Evolutionary conservation across 1,140 invertebrate genomes (phyloP).

Genomic region (Bactericera cockerelli): DNA sequence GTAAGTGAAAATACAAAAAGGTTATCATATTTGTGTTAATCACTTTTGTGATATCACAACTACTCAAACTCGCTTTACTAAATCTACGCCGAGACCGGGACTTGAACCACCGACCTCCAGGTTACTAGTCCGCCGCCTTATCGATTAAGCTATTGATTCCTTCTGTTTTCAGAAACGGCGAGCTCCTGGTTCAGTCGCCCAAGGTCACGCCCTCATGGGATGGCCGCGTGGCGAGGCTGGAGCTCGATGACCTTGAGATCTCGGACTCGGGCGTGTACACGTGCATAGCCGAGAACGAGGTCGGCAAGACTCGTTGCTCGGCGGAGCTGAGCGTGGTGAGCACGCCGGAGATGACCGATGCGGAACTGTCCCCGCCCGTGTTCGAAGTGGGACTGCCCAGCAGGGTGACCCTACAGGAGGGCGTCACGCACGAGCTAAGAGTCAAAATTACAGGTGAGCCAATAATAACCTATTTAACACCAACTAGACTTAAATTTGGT

Average conservation of each 20-base stretch:
- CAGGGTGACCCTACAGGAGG: conserved; percentile 37
- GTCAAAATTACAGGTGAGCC: conserved; percentile 33
- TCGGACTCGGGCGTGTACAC: conserved; percentile 47
- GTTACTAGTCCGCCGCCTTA: no score
- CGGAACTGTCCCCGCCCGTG: conserved; percentile 30
- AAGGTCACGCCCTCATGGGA: conserved; percentile 29
- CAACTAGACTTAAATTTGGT: no score
- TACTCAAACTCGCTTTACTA: no score
- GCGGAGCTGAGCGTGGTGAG: conserved; percentile 33
- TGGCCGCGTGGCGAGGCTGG: conserved; percentile 31
- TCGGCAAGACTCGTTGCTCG: conserved; percentile 40
- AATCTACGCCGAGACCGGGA: no score
- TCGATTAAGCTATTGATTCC: no score
- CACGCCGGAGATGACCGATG: conserved; percentile 16
- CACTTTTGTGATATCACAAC: no score
- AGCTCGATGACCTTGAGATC: conserved; percentile 33
- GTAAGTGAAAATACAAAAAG: no score
- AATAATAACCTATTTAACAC: no score
- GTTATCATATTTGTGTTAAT: no score
- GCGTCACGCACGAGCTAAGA: conserved; percentile 40
- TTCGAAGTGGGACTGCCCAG: conserved; percentile 32
- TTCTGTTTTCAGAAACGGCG: conserved; percentile 33
- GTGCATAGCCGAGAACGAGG: conserved; percentile 51
- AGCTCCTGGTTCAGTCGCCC: conserved; percentile 28
- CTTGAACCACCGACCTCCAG: no score